Evolutionary conservation across 2,797 vertebrate species (phyloP), one percentile per base, ranked within the genome.

Genomic region (Hylomyscus alleni): DNA sequence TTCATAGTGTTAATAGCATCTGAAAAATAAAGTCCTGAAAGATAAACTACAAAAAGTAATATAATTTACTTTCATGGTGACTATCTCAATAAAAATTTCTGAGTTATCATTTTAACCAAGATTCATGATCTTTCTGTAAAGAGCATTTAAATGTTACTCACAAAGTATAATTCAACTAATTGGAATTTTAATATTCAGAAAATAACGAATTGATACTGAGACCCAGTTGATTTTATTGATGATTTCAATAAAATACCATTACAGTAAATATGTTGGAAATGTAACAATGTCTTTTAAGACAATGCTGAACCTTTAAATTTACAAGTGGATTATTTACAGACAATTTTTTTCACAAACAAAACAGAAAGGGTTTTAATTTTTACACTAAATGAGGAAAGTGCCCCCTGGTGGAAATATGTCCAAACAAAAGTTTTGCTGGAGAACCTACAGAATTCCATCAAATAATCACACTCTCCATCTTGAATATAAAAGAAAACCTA

Each of bases 41-140:
- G 93, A 47, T 37, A 91, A 19, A 67, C 11, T 72, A 9, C 20
- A 80, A 81, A 78, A 72, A 75, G n/a, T 92, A 77, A 77, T 47
- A 29, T 4, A 86, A 4, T 78, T 76, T 72, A 85, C 81, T 94
- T 96, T 94, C 73, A 37, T 86, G 37, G 31, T 89, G 20, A 67
- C 4, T 93, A 85, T 89, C 75, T 97, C 75, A 91, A 80, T 90
- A 95, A 96, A 96, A 94, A 14, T 37, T 10, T 8, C 26, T 93
- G 85, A 91, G 60, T 84, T 95, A 73, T 84, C 87, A 88, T 75
- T 94, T 96, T 95, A 93, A 92, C 86, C 56, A 82, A 4, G 26
- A 77, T 56, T 85, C 78, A 56, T 87, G 1, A 65, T 88, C 82
- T 91, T 92, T 56, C n/a, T 40, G 0, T 72, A 83, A 91, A 1